Evolutionary conservation across 2,113 vertebrate genomes (phyloP), one percentile per base, ranked within the genome.

Genomic region (Plectropomus leopardus): DNA sequence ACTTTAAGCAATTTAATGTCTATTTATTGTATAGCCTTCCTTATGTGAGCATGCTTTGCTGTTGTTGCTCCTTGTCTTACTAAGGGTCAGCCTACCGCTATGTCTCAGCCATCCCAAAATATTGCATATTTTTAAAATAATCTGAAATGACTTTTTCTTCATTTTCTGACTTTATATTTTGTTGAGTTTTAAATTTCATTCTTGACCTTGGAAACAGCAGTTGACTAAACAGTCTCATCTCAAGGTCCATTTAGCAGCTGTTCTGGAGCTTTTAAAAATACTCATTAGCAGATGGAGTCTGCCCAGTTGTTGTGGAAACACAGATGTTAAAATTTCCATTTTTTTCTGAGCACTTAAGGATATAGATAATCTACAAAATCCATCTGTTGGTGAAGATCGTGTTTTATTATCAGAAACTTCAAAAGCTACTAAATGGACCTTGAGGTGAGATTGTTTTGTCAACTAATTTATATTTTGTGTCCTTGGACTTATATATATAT

Each of bases 401-500:
- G 13, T 60, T 17, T 44, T 30, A 13, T 70, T n/a, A 70, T 61
- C 36, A 53, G 16, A 63, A 8, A 47, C 16, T 32, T 21, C 2
- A 57, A 9, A 11, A 36, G 36, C 15, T 15, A n/a, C n/a, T 63
- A 59, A 59, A 48, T 28, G 44, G 30, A 61, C 45, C 34, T 53
- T 14, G 45, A 10, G 13, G 24, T 9, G n/a, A 44, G 24, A 78
- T 44, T 60, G n/a, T 48, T 67, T 76, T 26, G 24, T 77, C 17
- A 40, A 30, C 1, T 11, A 28, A 7, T 76, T 50, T 11, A 21
- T 51, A 15, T 34, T 55, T 76, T 36, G 23, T 40, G 28, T 64
- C 16, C 19, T 17, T 47, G 3, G 4, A 50, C 23, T 58, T 28
- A 28, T 24, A n/a, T 32, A 42, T 8, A 23, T n/a, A n/a, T n/a